Conservation (phyloP, 2,113 vertebrate genomes). For the Tetraodon nigroviridis region DNA sequence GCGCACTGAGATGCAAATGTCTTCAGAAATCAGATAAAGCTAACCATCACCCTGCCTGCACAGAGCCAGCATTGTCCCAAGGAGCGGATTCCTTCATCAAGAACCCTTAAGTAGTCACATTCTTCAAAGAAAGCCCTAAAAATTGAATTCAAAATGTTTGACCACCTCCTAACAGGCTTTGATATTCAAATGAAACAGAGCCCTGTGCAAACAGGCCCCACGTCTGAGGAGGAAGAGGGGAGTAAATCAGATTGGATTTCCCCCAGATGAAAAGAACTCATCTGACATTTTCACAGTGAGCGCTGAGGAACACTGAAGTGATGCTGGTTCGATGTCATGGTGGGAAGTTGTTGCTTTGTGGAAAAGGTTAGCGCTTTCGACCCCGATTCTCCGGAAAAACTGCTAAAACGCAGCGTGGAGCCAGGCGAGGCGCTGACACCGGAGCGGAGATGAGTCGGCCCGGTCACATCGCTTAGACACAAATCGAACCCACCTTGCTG, state of each 20-base stretch:
- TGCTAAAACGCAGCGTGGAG: slow-evolving; percentile 54
- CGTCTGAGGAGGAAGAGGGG: slow-evolving; percentile 43
- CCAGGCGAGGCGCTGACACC: slow-evolving; percentile 36
- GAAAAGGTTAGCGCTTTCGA: slow-evolving; percentile 66
- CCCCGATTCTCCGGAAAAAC: slow-evolving; percentile 58
- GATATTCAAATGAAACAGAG: slow-evolving; percentile 77
- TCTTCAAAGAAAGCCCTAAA: slow-evolving; percentile 60
- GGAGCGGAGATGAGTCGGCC: slow-evolving; percentile 42
- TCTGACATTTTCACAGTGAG: slow-evolving; percentile 70
- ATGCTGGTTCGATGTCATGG: slow-evolving; percentile 70
- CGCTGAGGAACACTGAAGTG: slow-evolving; percentile 59
- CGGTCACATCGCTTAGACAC: slow-evolving; percentile 47
- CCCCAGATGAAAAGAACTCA: slow-evolving; percentile 65
- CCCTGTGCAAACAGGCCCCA: slow-evolving; percentile 59
- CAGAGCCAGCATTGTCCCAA: slow-evolving; percentile 61
- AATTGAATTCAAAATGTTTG: slow-evolving; percentile 68
- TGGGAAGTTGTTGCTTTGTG: slow-evolving; percentile 67
- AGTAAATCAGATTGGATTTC: slow-evolving; percentile 71
- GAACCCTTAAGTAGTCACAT: slow-evolving; percentile 64
- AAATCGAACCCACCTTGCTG: slow-evolving; percentile 29
- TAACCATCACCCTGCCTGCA: slow-evolving; percentile 41
- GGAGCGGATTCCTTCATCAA: slow-evolving; percentile 58
- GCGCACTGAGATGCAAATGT: slow-evolving; percentile 56
- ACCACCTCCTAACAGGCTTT: slow-evolving; percentile 67
- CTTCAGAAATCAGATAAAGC: slow-evolving; percentile 46